Base-by-base conservation (phyloP, 2,797 vertebrate species). In the Lophius americanus region DNA sequence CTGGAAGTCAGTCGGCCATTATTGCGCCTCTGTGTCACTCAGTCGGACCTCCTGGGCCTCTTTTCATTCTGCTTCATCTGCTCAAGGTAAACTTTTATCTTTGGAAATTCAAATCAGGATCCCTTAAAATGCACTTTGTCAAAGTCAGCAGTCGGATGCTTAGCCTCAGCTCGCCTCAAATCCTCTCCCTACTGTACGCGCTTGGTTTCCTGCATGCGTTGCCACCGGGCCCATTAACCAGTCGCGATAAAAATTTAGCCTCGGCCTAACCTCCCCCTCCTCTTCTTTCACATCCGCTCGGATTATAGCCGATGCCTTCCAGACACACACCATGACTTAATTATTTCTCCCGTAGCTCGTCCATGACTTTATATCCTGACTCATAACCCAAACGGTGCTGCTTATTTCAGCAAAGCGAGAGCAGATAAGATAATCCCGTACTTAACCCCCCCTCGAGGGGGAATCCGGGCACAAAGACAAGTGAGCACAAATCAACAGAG, bases 151-250 rank as follows among this genome's bases (percentile, higher is more conserved):
- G 46, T 52, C 0, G 53, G 33, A 53, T n/a, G 36, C 53, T 64
- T 9, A 14, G 35, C 53, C 51, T 39, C 1, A 11, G 12, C 51
- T 12, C 37, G 38, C 41, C 37, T 75, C 47, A 36, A n/a, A 61
- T 64, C 64, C 48, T 47, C 51, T 4, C 52, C 5, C 32, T 5
- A 41, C 59, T 56, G 67, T 72, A 68, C 2, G 5, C 46, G 59
- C 66, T 55, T 68, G 73, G 53, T 76, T 61, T 60, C 58, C n/a
- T 23, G 52, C 51, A 56, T 3, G 14, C 5, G 2, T 37, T 35
- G 78, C 82, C 76, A 60, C 63, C 1, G 66, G 80, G 48, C 23
- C 42, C 63, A 72, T 79, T 79, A 83, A 78, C 79, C 78, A 57
- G 32, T 41, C 49, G 7, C 57, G 80, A 75, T 73, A 81, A 59